phyloP scores from a whole-genome alignment of 2,113 vertebrate species.

The Eulacestoma nigropectus region DNA sequence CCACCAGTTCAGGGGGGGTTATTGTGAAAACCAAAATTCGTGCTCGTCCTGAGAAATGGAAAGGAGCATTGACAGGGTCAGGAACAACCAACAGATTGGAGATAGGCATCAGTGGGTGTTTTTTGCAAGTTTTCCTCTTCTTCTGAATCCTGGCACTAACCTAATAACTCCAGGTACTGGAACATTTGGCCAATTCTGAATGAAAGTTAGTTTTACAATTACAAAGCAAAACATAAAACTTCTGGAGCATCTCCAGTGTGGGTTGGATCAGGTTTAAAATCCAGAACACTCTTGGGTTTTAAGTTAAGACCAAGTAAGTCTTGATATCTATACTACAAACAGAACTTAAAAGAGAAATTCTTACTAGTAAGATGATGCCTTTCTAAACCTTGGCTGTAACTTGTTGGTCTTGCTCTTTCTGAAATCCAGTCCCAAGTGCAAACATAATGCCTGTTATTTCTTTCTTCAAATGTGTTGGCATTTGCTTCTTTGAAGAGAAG shows the following conservation, averaged over 20 bases:
- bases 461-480: neutral
- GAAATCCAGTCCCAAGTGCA: neutral
- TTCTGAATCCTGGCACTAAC: neutral
- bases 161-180: neutral
- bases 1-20: neutral
- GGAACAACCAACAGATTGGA: neutral
- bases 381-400: neutral
- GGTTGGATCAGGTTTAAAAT: neutral
- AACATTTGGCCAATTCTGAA: neutral
- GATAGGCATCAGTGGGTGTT: neutral
- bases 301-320: neutral
- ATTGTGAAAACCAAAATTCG: neutral
- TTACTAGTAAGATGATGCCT: neutral
- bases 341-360: neutral
- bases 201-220: neutral
- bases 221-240: neutral
- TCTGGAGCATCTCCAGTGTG: neutral
- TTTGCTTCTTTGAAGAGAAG: neutral
- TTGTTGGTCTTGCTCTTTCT: neutral
- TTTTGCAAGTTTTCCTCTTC: neutral
- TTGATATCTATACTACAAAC: neutral
- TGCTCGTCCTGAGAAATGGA: neutral
- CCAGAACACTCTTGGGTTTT: neutral
- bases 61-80: neutral
- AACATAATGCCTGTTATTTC: neutral